Evolutionary conservation across 2,113 vertebrate genomes (phyloP).

Genomic region (Eretmodus cyanostictus): DNA sequence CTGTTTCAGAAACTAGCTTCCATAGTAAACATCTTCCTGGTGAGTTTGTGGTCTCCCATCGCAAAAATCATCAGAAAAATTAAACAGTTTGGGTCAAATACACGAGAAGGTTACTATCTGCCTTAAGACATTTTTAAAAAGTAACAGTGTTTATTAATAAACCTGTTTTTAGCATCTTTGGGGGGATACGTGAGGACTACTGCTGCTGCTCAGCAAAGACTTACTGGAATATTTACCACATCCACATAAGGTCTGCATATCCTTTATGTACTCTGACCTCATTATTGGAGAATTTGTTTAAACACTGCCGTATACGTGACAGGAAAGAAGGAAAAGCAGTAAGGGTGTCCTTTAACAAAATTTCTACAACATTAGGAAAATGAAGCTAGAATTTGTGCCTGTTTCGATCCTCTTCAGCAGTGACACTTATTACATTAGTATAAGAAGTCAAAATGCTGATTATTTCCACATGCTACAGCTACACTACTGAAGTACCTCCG

Average conservation of each 20-base stretch:
- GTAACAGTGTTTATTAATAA: neutral
- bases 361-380: neutral
- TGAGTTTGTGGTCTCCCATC: neutral
- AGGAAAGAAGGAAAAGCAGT: neutral
- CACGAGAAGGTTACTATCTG: neutral
- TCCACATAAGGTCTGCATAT: neutral
- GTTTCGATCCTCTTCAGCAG: neutral
- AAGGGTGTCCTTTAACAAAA: neutral
- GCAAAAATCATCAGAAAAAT: neutral
- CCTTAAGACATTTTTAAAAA: neutral
- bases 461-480: neutral
- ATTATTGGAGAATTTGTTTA: neutral
- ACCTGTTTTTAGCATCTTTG: neutral
- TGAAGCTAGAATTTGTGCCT: neutral
- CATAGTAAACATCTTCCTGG: neutral
- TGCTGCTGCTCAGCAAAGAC: neutral
- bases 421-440: neutral
- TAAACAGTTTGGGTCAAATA: neutral
- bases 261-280: neutral
- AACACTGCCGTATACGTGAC: neutral
- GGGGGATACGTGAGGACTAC: neutral
- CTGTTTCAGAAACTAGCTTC: neutral
- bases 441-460: neutral
- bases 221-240: neutral
- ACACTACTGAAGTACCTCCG: neutral